These are phyloP conservation scores for Scaptomyza polygonia DNA, from an alignment of 2,888 invertebrate genomes.

Conservation along the genomic window DNA sequence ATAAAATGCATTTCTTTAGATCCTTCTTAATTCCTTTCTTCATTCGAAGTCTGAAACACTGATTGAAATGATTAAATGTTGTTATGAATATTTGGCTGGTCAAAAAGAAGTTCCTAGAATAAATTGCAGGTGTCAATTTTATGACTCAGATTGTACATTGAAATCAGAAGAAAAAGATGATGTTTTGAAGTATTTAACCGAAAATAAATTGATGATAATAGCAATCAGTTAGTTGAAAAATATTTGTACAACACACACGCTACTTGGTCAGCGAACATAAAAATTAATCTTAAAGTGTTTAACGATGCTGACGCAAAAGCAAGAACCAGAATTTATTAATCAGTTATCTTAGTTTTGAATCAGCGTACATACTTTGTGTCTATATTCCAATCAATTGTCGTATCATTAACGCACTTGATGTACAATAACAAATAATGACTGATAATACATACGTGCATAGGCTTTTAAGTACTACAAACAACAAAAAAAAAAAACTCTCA, in stretches of 20 bases:
- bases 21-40: no score
- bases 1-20: no score
- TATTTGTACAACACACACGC: conserved; percentile 19
- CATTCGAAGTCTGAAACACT: no score
- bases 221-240: conserved; percentile 40
- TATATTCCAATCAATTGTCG: conserved; percentile 21
- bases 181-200: conserved; percentile 9
- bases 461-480: no score
- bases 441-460: conserved; percentile 32
- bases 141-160: conserved; percentile 17
- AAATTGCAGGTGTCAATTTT: conserved; percentile 11
- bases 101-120: neutral
- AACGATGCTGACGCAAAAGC: conserved; percentile 57
- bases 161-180: neutral
- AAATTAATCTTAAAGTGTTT: conserved; percentile 30
- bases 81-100: neutral
- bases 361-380: conserved; percentile 11
- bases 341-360: conserved; percentile 22
- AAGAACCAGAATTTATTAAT: conserved; percentile 21
- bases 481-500: conserved; percentile 27
- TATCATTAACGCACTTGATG: conserved; percentile 41
- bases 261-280: conserved; percentile 12
- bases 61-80: neutral
- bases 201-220: conserved; percentile 39
- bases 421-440: conserved; percentile 41